Percentiles rank a stretch among this genome's conserved stretches.
These are phyloP conservation scores for Vesta saturnalis DNA, from an alignment of 2,888 invertebrate species.

Conservation along the genomic window DNA sequence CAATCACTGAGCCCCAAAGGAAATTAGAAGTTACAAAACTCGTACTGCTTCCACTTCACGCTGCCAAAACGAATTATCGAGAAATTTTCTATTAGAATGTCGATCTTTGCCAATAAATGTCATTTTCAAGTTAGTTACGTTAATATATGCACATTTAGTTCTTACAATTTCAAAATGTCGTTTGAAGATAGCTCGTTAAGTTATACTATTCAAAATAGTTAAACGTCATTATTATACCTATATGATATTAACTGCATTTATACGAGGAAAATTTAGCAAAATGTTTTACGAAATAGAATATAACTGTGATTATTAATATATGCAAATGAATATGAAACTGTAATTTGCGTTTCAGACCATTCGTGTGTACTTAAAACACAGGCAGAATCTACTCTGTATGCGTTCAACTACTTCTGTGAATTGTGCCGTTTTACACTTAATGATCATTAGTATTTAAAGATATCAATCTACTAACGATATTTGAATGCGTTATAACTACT, in stretches of 20 bases:
- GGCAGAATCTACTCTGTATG: slow-evolving; percentile 5
- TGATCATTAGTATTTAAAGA: slow-evolving; percentile 6
- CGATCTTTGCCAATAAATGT: slow-evolving; percentile 39
- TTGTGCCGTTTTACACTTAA: slow-evolving; percentile 7
- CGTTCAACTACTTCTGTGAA: not conserved
- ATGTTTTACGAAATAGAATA: not conserved
- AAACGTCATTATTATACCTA: not conserved
- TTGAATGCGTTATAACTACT: not conserved
- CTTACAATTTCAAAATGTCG: not conserved
- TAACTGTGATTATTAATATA: slow-evolving; percentile 5
- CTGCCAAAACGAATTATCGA: slow-evolving; percentile 39
- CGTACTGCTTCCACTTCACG: slow-evolving; percentile 37
- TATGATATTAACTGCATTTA: not conserved
- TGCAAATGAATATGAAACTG: slow-evolving; percentile 5
- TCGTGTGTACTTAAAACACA: slow-evolving; percentile 7
- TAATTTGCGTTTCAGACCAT: slow-evolving; percentile 5
- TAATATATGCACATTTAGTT: slow-evolving; percentile 11
- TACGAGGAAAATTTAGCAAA: not conserved
- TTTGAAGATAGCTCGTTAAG: not conserved
- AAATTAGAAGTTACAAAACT: slow-evolving; percentile 44
- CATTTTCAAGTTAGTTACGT: slow-evolving; percentile 20
- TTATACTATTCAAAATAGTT: not conserved
- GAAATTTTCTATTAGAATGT: slow-evolving; percentile 38
- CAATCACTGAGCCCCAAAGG: slow-evolving; percentile 43
- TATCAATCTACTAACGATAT: not conserved